phyloP scores from a whole-genome alignment of 2,113 vertebrate genomes.

The Tylochromis polylepis region DNA sequence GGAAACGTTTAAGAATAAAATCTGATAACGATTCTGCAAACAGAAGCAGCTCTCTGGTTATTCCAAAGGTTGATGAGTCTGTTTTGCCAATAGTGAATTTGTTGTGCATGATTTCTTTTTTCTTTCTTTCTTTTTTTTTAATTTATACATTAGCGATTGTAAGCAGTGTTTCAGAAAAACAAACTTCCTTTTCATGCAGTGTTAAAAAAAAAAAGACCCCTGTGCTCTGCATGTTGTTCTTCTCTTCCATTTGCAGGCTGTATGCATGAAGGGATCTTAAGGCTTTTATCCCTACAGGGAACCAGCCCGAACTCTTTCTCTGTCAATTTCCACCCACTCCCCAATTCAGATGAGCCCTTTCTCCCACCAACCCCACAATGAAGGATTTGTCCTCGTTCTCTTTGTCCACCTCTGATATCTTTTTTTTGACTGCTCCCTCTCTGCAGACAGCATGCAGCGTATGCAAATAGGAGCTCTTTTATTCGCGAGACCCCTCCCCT shows the following conservation, averaged over 20 bases:
- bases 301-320: conserved; percentile 71
- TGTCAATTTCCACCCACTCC: conserved; percentile 76
- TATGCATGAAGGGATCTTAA: conserved; percentile 60
- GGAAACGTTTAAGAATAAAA: neutral
- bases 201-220: conserved; percentile 31
- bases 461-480: conserved; percentile 70
- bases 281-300: conserved; percentile 73
- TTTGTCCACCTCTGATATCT: conserved; percentile 74
- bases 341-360: conserved; percentile 69
- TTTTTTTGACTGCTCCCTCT: conserved; percentile 66
- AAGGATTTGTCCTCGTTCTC: conserved; percentile 70
- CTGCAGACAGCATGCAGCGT: conserved; percentile 72
- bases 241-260: conserved; percentile 67
- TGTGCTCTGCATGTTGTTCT: conserved; percentile 56
- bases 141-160: conserved; percentile 7
- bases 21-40: neutral
- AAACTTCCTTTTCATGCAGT: conserved; percentile 61
- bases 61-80: neutral
- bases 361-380: conserved; percentile 69
- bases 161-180: conserved; percentile 55
- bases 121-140: neutral
- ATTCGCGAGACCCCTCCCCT: conserved; percentile 56
- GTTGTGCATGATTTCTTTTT: neutral
- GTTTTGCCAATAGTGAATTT: conserved; percentile 12
- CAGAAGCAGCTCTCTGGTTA: neutral